Percentiles rank a stretch among this genome's conserved stretches.
These are phyloP conservation scores for Scopus umbretta DNA, from an alignment of 2,113 vertebrate genomes.

Conservation along the genomic window DNA sequence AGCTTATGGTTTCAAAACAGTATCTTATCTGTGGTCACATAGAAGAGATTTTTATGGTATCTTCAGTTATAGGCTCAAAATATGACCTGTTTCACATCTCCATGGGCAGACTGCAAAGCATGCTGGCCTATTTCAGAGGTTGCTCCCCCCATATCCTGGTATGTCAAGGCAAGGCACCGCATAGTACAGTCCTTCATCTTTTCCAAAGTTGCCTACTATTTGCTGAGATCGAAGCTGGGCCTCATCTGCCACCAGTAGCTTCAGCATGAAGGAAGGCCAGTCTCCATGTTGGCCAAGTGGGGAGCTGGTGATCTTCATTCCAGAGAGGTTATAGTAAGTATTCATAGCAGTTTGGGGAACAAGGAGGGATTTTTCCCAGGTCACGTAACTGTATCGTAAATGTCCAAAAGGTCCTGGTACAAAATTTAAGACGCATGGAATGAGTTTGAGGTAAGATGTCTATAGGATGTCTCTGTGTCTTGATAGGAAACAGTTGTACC, in stretches of 20 bases:
- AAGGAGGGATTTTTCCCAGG: not conserved
- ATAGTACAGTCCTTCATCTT: not conserved
- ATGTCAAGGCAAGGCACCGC: accelerated
- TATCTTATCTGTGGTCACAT: not conserved
- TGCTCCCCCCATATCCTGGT: not conserved
- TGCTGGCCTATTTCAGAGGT: not conserved
- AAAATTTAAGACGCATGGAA: not conserved
- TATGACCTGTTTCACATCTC: not conserved
- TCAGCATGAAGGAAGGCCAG: not conserved
- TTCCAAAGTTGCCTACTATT: not conserved
- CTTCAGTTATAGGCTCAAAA: not conserved
- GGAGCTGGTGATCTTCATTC: not conserved
- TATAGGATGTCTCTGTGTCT: not conserved
- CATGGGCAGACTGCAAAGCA: not conserved
- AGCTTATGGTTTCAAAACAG: not conserved
- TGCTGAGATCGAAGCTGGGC: not conserved
- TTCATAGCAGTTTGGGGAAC: not conserved
- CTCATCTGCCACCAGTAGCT: not conserved
- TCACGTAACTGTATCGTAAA: not conserved
- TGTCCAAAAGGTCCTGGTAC: not conserved
- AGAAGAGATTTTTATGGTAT: not conserved
- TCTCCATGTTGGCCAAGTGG: too few species aligned
- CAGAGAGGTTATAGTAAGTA: not conserved
- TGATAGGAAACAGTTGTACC: not conserved
- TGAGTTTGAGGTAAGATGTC: not conserved